phyloP scores from a whole-genome alignment of 23 tunicate species.

The Styela plicata region DNA sequence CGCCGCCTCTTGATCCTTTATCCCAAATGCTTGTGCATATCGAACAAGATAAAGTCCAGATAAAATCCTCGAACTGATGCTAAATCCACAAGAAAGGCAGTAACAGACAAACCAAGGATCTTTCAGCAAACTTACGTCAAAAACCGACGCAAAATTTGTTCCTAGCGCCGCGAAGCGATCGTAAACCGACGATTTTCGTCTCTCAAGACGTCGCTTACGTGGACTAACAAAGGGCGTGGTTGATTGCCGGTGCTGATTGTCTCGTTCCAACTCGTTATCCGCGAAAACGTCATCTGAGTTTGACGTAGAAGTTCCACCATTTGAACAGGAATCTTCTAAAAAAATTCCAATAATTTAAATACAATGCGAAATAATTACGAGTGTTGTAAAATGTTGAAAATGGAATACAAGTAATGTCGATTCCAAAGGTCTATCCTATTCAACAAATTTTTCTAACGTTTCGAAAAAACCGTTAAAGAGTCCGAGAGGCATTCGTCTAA shows the following conservation, averaged over 20 bases:
- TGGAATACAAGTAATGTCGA: too few species aligned
- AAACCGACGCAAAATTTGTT: conserved; percentile 2
- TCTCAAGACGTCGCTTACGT: background rate
- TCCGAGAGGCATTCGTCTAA: too few species aligned
- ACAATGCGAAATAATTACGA: too few species aligned
- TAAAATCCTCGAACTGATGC: conserved; percentile 14
- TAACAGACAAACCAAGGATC: conserved; percentile 19
- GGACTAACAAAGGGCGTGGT: background rate
- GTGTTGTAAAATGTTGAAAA: too few species aligned
- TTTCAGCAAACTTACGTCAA: conserved; percentile 17
- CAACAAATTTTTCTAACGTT: too few species aligned
- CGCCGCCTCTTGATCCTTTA: conserved; percentile 19
- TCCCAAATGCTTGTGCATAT: conserved; percentile 19
- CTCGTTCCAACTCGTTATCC: background rate
- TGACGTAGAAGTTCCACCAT: background rate
- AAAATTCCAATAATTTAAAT: background rate
- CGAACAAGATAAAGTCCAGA: conserved; percentile 34
- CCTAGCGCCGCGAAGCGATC: conserved; percentile 16
- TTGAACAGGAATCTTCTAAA: background rate
- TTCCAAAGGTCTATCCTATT: too few species aligned
- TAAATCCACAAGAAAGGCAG: conserved; percentile 22
- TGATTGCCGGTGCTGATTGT: background rate
- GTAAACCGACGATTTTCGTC: conserved; percentile 16
- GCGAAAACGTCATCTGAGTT: background rate
- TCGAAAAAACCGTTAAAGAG: too few species aligned